These are phyloP conservation scores for Drosophila gaucha DNA, from an alignment of 2,888 invertebrate genomes.

Conservation along the genomic window DNA sequence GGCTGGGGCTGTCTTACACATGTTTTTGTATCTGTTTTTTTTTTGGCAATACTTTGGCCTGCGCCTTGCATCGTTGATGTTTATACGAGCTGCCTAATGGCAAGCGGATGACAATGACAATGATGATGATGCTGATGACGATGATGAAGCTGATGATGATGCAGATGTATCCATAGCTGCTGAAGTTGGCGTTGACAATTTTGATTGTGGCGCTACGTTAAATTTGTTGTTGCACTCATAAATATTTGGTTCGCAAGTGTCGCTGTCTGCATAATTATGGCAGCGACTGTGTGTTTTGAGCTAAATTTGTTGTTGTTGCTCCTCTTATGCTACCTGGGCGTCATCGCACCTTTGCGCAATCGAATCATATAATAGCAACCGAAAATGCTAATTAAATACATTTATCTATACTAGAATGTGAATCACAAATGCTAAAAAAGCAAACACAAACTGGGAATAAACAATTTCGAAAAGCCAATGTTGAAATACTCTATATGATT, in stretches of 20 bases:
- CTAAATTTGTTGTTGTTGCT: too few species aligned
- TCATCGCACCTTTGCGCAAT: constrained; percentile 32
- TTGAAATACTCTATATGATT: constrained; percentile 8
- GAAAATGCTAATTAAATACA: constrained; percentile 47
- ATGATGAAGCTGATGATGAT: constrained; percentile 8
- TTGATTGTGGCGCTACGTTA: constrained; percentile 25
- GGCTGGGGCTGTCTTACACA: constrained; percentile 19
- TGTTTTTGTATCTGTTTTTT: background rate
- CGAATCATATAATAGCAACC: constrained; percentile 26
- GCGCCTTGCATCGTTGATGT: constrained; percentile 44
- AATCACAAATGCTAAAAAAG: constrained; percentile 3
- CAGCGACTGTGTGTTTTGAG: constrained; percentile 30
- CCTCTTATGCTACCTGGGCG: background rate
- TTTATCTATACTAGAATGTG: too few species aligned
- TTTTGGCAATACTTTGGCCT: constrained; percentile 38
- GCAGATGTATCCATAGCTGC: background rate
- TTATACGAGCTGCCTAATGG: constrained; percentile 61
- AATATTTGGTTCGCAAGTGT: constrained; percentile 12
- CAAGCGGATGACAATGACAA: constrained; percentile 30
- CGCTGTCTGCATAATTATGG: constrained; percentile 32
- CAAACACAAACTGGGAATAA: background rate
- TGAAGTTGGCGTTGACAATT: constrained; percentile 1
- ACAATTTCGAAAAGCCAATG: background rate
- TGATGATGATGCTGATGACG: constrained; percentile 7
- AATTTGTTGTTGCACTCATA: constrained; percentile 3